Evolutionary conservation across 2,113 vertebrate species (phyloP).

Genomic region (Zosterops pallidus): DNA sequence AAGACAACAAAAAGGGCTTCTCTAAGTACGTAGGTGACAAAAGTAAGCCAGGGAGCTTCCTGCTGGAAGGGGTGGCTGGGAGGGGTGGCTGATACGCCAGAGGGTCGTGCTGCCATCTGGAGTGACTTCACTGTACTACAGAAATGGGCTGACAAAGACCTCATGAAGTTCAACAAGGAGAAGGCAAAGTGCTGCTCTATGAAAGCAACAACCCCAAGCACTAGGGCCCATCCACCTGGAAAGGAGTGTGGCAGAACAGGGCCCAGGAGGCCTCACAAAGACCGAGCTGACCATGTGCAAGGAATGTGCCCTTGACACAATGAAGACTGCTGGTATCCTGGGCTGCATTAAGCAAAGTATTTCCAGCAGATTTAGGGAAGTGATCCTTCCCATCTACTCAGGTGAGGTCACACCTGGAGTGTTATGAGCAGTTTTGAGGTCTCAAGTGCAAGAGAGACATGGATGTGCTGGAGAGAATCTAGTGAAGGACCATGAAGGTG

Average conservation of each 20-base stretch:
- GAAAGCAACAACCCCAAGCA: not conserved
- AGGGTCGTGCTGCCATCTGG: not conserved
- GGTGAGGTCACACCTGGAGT: not conserved
- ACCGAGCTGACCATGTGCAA: not conserved
- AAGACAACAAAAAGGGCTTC: not conserved
- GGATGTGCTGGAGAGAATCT: not conserved
- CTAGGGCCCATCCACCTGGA: not conserved
- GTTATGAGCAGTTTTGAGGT: not conserved
- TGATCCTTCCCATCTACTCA: not conserved
- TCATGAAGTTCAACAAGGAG: not conserved
- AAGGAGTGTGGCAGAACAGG: not conserved
- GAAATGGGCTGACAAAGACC: not conserved
- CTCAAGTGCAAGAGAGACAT: not conserved
- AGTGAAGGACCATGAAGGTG: not conserved
- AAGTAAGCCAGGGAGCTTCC: not conserved
- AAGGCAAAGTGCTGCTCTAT: not conserved
- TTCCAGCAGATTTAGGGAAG: not conserved
- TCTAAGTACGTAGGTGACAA: not conserved
- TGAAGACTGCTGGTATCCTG: not conserved
- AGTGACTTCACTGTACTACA: not conserved
- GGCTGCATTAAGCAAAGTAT: not conserved
- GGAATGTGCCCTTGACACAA: not conserved
- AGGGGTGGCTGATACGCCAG: not conserved
- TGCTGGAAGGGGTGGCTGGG: not conserved
- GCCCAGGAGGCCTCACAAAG: accelerated